Percentiles rank a stretch among this genome's conserved stretches.
phyloP scores from a whole-genome alignment of 2,797 vertebrate genomes.

The Columba guinea region DNA sequence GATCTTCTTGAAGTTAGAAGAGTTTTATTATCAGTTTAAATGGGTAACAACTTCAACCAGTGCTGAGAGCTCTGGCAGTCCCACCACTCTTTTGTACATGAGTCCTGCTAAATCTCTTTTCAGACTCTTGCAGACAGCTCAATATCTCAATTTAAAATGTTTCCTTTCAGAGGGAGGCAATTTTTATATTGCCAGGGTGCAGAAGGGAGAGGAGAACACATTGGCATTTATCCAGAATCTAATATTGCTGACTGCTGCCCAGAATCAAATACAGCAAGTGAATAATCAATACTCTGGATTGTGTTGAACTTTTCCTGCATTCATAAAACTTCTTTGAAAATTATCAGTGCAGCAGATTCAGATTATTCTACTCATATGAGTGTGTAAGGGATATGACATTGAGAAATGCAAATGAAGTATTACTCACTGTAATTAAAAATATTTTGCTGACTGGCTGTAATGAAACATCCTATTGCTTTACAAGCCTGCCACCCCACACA shows the following conservation, averaged over 20 bases:
- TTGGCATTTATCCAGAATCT: not conserved
- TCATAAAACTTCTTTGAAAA: not conserved
- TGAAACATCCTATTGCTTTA: not conserved
- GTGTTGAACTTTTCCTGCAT: not conserved
- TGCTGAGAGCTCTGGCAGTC: not conserved
- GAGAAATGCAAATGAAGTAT: not conserved
- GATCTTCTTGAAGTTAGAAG: not conserved
- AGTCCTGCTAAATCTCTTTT: not conserved
- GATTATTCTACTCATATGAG: not conserved
- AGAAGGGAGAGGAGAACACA: not conserved
- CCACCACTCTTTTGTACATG: fast-evolving
- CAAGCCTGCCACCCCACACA: not conserved
- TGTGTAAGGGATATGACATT: not conserved
- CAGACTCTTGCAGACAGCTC: not conserved
- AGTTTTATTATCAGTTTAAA: not conserved
- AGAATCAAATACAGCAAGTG: not conserved
- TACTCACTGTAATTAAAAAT: not conserved
- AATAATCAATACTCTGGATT: not conserved
- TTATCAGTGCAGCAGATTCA: not conserved
- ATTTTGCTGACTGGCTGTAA: not conserved
- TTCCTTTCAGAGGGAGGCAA: not conserved
- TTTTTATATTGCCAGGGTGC: not conserved
- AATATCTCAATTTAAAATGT: not conserved
- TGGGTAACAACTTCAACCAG: not conserved
- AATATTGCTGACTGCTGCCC: not conserved